phyloP scores from a whole-genome alignment of 2,888 invertebrate genomes.

The Esperia sulphurella region DNA sequence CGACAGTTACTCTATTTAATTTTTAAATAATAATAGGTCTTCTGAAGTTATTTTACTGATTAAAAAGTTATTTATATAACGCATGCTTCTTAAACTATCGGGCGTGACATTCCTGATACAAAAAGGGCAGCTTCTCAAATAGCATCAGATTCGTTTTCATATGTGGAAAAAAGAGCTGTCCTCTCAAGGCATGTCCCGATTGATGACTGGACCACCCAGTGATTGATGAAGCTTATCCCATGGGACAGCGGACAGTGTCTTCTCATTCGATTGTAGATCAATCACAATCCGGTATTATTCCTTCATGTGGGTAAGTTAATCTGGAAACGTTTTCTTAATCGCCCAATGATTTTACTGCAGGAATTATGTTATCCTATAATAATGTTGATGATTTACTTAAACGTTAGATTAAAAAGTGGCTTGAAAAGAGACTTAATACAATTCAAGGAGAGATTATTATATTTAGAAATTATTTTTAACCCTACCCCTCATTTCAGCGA shows the following conservation, averaged over 20 bases:
- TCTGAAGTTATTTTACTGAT: too few species aligned
- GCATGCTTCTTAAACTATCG: too few species aligned
- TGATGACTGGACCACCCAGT: slow-evolving; percentile 31
- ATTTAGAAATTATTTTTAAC: slow-evolving; percentile 16
- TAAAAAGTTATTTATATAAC: too few species aligned
- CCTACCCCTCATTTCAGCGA: slow-evolving; percentile 7
- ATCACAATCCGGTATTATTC: slow-evolving; percentile 32
- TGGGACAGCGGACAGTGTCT: slow-evolving; percentile 20
- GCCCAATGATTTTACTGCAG: background rate
- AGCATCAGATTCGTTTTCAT: background rate
- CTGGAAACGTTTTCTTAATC: background rate
- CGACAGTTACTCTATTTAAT: too few species aligned
- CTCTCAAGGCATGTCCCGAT: slow-evolving; percentile 30
- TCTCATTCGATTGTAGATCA: slow-evolving; percentile 39
- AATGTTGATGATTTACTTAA: too few species aligned
- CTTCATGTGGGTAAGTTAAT: background rate
- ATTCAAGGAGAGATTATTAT: background rate
- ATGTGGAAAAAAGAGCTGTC: slow-evolving; percentile 36
- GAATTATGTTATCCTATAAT: background rate
- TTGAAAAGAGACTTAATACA: too few species aligned
- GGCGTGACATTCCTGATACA: too few species aligned
- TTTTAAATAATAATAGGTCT: too few species aligned
- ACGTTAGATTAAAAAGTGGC: too few species aligned
- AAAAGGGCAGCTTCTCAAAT: background rate
- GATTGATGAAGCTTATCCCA: slow-evolving; percentile 48